Base-by-base conservation (phyloP, 2,888 invertebrate genomes). In the Trichacis sp. region DNA sequence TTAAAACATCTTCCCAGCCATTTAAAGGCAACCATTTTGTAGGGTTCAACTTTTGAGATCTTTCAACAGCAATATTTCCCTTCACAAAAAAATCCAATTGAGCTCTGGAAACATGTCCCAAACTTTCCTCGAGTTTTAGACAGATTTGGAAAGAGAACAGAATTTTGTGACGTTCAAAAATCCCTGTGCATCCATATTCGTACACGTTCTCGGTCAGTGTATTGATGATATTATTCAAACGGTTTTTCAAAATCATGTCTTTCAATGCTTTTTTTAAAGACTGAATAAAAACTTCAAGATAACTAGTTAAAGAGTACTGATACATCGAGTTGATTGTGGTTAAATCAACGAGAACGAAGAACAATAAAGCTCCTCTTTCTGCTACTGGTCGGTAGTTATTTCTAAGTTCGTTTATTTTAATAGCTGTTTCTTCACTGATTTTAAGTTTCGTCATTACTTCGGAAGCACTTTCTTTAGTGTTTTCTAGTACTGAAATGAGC, bases 61-160 rank as follows among this genome's bases (percentile, higher is more conserved):
- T 94, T 78, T 94, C 93, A 67, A 96, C 84, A 0, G 91, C 87
- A 0, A 95, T 89, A 70, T 91, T 92, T 42, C 94, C 95, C 77
- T 96, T 96, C 72, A 96, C 93, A 81, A 97, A 96, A 86, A 97
- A 97, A 80, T 96, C 94, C 19, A 97, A 81, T 78, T 96, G 91
- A 4, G 85, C 78, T 76, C 93, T 94, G 0, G 80, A 83, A 0
- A 96, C 84, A 17, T 85, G 78, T 0, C 85, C 88, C 5, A 89
- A 87, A 73, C 91, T 92, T 81, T 92, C 91, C 73, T 95, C 91
- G 69, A 97, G 82, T 79, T 93, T 94, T 12, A 92, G 89, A 63
- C 94, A 91, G 86, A 97, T 95, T 89, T 95, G 95, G 83, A 97
- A 94, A 0, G 96, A 96, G 83, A 91, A 96, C 17, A 97, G 86